Evolutionary conservation across 2,888 invertebrate species (phyloP).

Genomic region (Scaptodrosophila latifasciaeformis): DNA sequence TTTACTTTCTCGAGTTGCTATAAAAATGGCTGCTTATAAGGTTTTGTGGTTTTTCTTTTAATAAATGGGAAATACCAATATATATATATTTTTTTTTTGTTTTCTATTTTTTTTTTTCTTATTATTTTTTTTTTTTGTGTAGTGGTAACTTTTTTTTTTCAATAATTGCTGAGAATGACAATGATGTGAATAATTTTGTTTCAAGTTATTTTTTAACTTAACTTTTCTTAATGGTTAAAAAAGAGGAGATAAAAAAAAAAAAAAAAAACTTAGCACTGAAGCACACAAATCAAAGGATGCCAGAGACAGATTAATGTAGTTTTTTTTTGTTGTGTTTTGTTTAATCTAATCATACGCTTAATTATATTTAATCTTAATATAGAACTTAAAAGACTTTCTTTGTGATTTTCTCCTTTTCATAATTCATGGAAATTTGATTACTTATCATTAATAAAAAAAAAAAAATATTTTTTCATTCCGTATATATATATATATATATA

Average conservation of each 20-base stretch:
- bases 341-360: conserved; percentile 34
- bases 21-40: no score
- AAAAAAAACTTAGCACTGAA: conserved; percentile 61
- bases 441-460: conserved; percentile 54
- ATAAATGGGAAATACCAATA: conserved; percentile 27
- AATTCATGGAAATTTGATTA: conserved; percentile 66
- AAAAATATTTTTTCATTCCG: conserved; percentile 42
- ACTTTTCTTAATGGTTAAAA: conserved; percentile 27
- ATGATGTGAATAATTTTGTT: neutral
- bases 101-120: conserved; percentile 25
- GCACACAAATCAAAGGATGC: conserved; percentile 61
- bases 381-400: conserved; percentile 65
- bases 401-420: conserved; percentile 66
- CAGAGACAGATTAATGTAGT: conserved; percentile 52
- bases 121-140: conserved; percentile 12
- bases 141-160: conserved; percentile 1
- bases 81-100: neutral
- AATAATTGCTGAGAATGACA: conserved; percentile 1
- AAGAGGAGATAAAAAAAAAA: no score
- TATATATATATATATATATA: conserved; percentile 17
- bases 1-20: conserved; percentile 32
- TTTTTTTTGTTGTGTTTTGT: conserved; percentile 22
- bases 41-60: conserved; percentile 11
- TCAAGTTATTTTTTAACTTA: neutral
- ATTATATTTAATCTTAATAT: conserved; percentile 50